phyloP scores from a whole-genome alignment of 2,888 invertebrate species.

The Brachyopa scutellaris region DNA sequence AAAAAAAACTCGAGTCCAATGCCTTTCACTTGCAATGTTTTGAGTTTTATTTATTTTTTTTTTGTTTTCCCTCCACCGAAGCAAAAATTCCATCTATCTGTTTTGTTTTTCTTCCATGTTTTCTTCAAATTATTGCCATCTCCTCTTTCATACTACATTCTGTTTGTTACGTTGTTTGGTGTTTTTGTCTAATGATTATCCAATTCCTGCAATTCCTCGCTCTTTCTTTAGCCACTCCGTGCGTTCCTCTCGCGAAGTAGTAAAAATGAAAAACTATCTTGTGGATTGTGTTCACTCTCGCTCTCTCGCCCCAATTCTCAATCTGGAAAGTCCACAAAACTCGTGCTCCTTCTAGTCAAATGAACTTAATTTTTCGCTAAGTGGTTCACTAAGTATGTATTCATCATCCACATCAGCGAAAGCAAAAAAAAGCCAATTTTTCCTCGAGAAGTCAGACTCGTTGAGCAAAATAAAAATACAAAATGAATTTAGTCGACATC shows the following conservation, averaged over 20 bases:
- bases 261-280: background rate
- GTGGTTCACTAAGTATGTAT: slow-evolving; percentile 7
- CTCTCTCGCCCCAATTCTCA: background rate
- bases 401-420: slow-evolving; percentile 37
- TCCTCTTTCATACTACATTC: slow-evolving; percentile 19
- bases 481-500: slow-evolving; percentile 68
- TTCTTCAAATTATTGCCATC: slow-evolving; percentile 44
- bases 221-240: too few species aligned
- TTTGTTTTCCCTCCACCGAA: background rate
- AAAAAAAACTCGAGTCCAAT: slow-evolving; percentile 22
- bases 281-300: background rate
- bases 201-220: background rate
- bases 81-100: slow-evolving; percentile 69
- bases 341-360: background rate
- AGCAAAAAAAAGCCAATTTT: background rate
- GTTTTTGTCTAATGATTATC: background rate
- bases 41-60: slow-evolving; percentile 22
- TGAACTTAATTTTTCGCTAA: slow-evolving; percentile 51
- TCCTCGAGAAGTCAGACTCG: background rate
- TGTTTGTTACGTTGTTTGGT: slow-evolving; percentile 15
- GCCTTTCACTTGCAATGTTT: slow-evolving; percentile 69
- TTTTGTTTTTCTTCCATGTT: slow-evolving; percentile 70
- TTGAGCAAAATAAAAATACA: slow-evolving; percentile 57
- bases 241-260: too few species aligned
- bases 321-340: slow-evolving; percentile 45